Percentiles rank a stretch among this genome's conserved stretches.
Conservation (phyloP, 2,113 vertebrate species). For the Triplophysa tibetana region DNA sequence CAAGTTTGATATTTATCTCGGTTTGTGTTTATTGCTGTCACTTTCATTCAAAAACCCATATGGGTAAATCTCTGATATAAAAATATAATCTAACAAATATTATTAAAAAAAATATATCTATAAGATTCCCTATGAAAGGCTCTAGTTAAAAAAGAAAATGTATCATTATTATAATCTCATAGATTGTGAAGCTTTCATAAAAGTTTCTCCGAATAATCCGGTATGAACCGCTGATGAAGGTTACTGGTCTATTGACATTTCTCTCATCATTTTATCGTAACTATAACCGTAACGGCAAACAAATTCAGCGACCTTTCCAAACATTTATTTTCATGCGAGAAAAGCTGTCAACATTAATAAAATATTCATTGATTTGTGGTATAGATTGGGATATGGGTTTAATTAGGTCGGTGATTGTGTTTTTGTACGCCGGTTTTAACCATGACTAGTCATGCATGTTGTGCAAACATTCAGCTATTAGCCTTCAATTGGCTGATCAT, state of each 20-base stretch:
- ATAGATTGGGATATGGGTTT: constrained; percentile 35
- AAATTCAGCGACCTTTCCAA: not conserved
- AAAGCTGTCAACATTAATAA: constrained; percentile 42
- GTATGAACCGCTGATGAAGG: too few species aligned
- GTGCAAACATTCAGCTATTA: constrained; percentile 66
- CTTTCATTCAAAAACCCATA: too few species aligned
- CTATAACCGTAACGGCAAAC: not conserved
- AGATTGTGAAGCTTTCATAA: too few species aligned
- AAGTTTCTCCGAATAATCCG: too few species aligned
- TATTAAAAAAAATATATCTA: too few species aligned
- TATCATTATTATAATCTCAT: too few species aligned
- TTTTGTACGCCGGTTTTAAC: constrained; percentile 53
- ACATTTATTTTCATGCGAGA: not conserved
- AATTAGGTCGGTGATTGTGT: constrained; percentile 47
- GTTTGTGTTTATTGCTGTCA: too few species aligned
- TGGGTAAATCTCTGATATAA: too few species aligned
- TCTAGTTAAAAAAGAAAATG: too few species aligned
- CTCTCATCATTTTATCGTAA: not conserved
- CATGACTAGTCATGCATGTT: constrained; percentile 58
- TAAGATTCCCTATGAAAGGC: too few species aligned
- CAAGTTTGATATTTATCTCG: too few species aligned
- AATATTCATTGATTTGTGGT: constrained; percentile 41
- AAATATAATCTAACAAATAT: too few species aligned
- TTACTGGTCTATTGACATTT: not conserved
- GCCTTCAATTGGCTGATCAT: constrained; percentile 54